Base-by-base conservation (phyloP, 2,113 vertebrate genomes). In the Nycticryphes semicollaris region DNA sequence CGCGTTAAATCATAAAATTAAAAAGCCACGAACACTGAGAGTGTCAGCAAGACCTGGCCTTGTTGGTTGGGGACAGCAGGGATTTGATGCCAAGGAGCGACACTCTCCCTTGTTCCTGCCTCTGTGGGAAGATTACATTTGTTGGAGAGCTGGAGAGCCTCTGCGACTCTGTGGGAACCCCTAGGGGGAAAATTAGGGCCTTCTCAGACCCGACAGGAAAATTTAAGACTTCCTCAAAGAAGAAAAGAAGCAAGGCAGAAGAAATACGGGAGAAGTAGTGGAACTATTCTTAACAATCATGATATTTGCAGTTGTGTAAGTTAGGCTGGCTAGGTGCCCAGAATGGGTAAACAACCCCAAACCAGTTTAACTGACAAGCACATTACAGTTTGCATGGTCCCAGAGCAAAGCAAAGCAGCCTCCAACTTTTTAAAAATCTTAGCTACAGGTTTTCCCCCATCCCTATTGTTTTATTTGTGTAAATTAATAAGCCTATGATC, bases 271-370 rank as follows among this genome's bases (percentile, higher is more conserved):
- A 43, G 62, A 94, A 95, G 63, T 92, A 90, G 70, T n/a, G 37
- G 69, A 92, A 72, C 94, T 77, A 56, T 76, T 93, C 82, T 51
- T 78, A 78, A 85, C 78, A 91, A 89, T 91, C 91, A 73, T 17
- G 78, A 82, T 95, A 96, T 96, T 75, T 91, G 87, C 80, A 76
- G 60, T 87, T 95, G 94, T 92, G 41, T 89, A 85, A 89, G 70
- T 86, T 80, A 72, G 69, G 62, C 56, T 97, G 97, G 96, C 95
- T 82, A 48, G 43, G 39, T 94, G 96, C 96, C 96, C 85, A 89
- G 92, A 87, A 90, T 10, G 88, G 80, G 78, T 78, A 83, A 95
- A 94, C 84, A 84, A 16, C 24, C 77, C 79, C 54, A 84, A 91
- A 87, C 67, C 66, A 88, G 78, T 78, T 90, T 73, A 89, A 79